Evolutionary conservation across 2,113 vertebrate genomes (phyloP).

Genomic region (Carettochelys insculpta): DNA sequence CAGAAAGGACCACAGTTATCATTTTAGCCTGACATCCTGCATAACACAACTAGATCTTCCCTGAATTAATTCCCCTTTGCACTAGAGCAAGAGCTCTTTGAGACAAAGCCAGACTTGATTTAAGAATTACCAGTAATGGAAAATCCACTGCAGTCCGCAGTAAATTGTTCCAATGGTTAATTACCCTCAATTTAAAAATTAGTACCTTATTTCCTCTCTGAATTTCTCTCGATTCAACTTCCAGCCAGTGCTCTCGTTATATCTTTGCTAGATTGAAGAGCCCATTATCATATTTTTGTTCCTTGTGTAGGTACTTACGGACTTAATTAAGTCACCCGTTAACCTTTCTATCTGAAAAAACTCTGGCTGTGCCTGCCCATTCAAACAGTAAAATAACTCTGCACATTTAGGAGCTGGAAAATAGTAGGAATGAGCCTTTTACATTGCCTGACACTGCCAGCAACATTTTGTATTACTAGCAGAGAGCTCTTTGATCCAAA

Average conservation of each 20-base stretch:
- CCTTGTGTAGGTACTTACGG: background rate
- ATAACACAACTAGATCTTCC: background rate
- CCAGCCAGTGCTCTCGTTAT: background rate
- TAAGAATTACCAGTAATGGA: background rate
- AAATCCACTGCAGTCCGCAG: background rate
- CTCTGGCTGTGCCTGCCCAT: background rate
- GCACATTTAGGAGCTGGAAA: background rate
- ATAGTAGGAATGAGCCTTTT: constrained; percentile 35
- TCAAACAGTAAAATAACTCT: constrained; percentile 34
- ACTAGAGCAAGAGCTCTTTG: background rate
- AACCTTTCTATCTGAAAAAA: background rate
- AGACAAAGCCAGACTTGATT: background rate
- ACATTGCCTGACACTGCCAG: constrained; percentile 5
- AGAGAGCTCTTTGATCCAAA: background rate
- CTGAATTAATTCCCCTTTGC: background rate
- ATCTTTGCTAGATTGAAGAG: background rate
- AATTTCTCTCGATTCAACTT: background rate
- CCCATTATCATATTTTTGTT: no score
- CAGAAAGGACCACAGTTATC: background rate
- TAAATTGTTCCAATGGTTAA: background rate
- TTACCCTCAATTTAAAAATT: background rate
- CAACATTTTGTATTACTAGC: constrained; percentile 18
- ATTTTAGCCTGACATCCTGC: background rate
- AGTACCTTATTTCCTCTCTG: background rate
- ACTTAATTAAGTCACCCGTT: background rate